Conservation (phyloP, 1,140 invertebrate species). For the Drosophila sp. region DNA sequence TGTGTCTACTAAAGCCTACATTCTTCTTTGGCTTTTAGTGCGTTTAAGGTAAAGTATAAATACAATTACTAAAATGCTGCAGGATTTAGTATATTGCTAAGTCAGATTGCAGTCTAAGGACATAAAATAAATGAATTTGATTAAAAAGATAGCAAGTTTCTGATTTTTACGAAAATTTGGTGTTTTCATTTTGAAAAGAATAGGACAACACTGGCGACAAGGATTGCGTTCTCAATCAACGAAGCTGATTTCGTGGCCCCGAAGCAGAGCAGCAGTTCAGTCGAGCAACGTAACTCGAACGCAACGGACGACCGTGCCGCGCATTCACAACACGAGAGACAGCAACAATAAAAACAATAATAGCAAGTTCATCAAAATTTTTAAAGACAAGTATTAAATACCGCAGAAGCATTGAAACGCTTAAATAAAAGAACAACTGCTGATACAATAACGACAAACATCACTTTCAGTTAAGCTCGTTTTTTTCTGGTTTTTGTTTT, state of each 20-base stretch:
- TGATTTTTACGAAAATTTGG: too few relatives aligned
- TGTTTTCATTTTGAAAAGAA: too few relatives aligned
- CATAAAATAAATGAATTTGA: too few relatives aligned
- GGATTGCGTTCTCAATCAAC: too few relatives aligned
- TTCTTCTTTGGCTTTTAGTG: too few relatives aligned
- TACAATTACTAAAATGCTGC: too few relatives aligned
- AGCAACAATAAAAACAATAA: slow-evolving; percentile 14
- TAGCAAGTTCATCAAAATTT: neutral
- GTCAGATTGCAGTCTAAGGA: too few relatives aligned
- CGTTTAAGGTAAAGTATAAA: too few relatives aligned
- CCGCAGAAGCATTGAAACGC: slow-evolving; percentile 2
- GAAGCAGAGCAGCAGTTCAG: slow-evolving; percentile 35
- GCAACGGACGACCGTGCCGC: slow-evolving; percentile 54
- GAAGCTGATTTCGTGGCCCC: neutral
- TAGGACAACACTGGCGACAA: too few relatives aligned
- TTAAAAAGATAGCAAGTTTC: too few relatives aligned
- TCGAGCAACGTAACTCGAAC: slow-evolving; percentile 73
- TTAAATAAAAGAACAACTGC: slow-evolving; percentile 15
- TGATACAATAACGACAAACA: slow-evolving; percentile 8
- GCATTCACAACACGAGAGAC: slow-evolving; percentile 27
- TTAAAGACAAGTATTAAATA: slow-evolving; percentile 17
- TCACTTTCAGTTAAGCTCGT: neutral
- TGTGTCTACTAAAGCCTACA: too few relatives aligned
- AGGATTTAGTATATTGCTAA: too few relatives aligned
- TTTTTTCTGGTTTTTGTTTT: slow-evolving; percentile 22